Base-by-base conservation (phyloP, 2,113 vertebrate species). In the Glaucomys volans region DNA sequence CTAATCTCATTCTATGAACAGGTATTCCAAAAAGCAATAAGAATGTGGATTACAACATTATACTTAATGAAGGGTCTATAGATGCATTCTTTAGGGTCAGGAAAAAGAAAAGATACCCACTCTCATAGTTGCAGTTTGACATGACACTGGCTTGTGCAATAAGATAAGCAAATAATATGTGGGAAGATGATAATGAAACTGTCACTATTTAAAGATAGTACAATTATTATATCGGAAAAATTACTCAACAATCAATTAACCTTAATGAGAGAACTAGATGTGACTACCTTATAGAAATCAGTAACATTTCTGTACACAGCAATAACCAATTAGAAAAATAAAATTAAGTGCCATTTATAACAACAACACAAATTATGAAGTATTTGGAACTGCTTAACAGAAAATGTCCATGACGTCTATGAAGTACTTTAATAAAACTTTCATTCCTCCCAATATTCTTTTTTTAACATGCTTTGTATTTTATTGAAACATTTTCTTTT, bases 121-220 rank as follows among this genome's bases (percentile, higher is more conserved):
- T 26, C 8, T 80, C 18, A 90, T 8, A 54, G 24, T 66, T 54
- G 37, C 7, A 47, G 8, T 50, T 44, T 66, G 20, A 67, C 4
- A 54, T 16, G 16, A 79, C 26, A 20, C 81, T 72, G 32, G 44
- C 37, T 26, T 54, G 71, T 40, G 28, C 59, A 42, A 83, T 62
- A 76, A 95, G n/a, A 83, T 26, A 76, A 95, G 84, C 75, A 75
- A 75, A 82, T 24, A 92, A 79, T 18, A 44, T 32, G 4, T 59
- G 72, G 13, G 26, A 85, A 80, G 32, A 74, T 37, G 22, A 5
- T 72, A 85, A 86, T 54, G 20, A 84, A 90, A 50, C 8, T 11
- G 47, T 50, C 37, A 35, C 14, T 52, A 64, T 79, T 85, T 47
- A 66, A 35, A 74, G 80, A 72, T 1, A 6, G 37, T 74, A 90